These are phyloP conservation scores for Trisateles emortualis DNA, from an alignment of 2,888 invertebrate genomes.

Conservation along the genomic window DNA sequence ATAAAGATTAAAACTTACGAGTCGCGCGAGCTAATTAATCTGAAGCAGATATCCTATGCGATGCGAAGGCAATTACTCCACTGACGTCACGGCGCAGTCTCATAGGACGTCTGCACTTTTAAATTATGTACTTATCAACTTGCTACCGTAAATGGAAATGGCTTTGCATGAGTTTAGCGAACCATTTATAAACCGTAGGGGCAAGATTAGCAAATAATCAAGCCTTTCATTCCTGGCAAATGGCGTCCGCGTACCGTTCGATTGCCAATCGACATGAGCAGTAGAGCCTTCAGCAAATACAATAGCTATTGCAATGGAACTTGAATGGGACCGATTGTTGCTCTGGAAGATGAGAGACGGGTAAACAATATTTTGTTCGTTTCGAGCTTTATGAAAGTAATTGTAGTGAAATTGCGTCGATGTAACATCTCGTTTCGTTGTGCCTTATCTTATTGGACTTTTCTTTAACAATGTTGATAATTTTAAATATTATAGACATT, in stretches of 20 bases:
- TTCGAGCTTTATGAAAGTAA: constrained; percentile 46
- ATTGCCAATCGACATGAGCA: constrained; percentile 80
- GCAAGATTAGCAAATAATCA: constrained; percentile 72
- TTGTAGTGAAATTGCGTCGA: constrained; percentile 5
- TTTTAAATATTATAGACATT: no score
- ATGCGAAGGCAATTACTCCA: constrained; percentile 69
- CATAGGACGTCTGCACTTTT: constrained; percentile 60
- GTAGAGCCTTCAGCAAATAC: constrained; percentile 81
- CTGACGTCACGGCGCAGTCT: constrained; percentile 65
- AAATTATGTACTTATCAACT: constrained; percentile 50
- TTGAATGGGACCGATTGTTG: constrained; percentile 67
- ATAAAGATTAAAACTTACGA: constrained; percentile 72
- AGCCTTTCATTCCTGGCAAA: constrained; percentile 69
- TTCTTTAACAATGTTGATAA: no score
- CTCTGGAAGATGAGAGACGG: constrained; percentile 68
- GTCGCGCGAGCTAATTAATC: constrained; percentile 73
- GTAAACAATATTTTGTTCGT: constrained; percentile 73
- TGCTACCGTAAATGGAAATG: constrained; percentile 32
- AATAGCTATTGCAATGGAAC: constrained; percentile 76
- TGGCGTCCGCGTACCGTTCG: constrained; percentile 67
- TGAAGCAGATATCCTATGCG: constrained; percentile 60
- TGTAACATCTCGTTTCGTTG: neutral
- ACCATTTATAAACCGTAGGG: constrained; percentile 44
- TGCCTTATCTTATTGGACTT: neutral
- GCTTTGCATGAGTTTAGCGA: constrained; percentile 34